These are phyloP conservation scores for Anas flavirostris DNA, from an alignment of 2,797 vertebrate species.

Conservation along the genomic window DNA sequence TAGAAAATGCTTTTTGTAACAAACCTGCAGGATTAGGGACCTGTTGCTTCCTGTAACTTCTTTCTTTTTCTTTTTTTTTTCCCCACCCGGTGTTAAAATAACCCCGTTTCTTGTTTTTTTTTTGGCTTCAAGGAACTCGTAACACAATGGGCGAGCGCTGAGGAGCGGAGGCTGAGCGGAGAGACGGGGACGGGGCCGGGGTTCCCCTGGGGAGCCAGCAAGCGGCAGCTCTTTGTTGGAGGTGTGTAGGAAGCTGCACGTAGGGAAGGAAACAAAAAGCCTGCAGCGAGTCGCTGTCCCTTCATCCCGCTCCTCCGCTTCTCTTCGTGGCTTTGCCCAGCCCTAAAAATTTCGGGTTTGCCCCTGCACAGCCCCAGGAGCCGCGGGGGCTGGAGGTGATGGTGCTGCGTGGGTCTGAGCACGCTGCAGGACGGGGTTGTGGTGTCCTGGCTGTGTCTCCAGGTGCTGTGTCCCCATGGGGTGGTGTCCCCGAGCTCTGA, in stretches of 20 bases:
- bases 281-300: no score
- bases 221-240: neutral
- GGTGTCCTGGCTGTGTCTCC: no score
- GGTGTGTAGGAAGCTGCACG: neutral
- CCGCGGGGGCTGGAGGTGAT: neutral
- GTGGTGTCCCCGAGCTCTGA: no score
- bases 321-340: neutral
- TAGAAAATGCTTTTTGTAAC: neutral
- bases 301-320: neutral
- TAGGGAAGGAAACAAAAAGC: neutral
- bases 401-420: no score
- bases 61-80: neutral
- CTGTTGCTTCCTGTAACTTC: neutral
- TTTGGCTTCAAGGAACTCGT: neutral
- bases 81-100: accelerated
- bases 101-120: neutral
- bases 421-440: accelerated
- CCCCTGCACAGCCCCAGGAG: neutral
- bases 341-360: neutral
- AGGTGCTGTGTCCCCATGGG: neutral
- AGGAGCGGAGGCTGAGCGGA: neutral
- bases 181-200: neutral
- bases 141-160: neutral
- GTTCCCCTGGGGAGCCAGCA: neutral
- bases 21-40: neutral